Evolutionary conservation across 2,797 vertebrate genomes (phyloP).

Genomic region (Dendrocincla tyrannina): DNA sequence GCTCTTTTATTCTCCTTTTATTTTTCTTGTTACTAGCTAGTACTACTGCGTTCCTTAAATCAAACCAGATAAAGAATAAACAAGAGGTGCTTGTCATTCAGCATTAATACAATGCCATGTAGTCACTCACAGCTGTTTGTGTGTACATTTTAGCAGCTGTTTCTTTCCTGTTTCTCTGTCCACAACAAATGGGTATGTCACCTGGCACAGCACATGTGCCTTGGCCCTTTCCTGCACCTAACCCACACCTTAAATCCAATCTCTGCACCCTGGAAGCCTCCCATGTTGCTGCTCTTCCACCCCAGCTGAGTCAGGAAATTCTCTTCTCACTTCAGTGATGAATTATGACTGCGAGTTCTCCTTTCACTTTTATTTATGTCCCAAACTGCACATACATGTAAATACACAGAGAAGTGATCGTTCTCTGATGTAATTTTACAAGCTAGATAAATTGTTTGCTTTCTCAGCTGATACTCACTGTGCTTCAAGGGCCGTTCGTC

Average conservation of each 20-base stretch:
- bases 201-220: background rate
- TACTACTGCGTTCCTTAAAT: background rate
- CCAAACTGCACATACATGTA: background rate
- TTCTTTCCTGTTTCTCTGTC: background rate
- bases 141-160: background rate
- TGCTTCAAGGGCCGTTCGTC: background rate
- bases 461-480: slow-evolving; percentile 55
- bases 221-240: background rate
- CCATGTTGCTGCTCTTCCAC: background rate
- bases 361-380: background rate
- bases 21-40: background rate
- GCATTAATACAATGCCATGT: background rate
- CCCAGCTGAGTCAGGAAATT: background rate
- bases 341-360: background rate
- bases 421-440: background rate
- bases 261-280: background rate
- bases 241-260: background rate
- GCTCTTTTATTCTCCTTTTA: background rate
- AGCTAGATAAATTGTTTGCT: background rate
- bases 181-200: background rate
- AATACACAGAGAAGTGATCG: background rate
- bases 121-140: background rate
- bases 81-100: background rate
- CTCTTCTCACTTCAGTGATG: background rate
- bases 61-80: background rate